Evolutionary conservation across 2,888 invertebrate species (phyloP), one percentile per base, ranked within the genome.

Genomic region (Philopedon plagiatum): DNA sequence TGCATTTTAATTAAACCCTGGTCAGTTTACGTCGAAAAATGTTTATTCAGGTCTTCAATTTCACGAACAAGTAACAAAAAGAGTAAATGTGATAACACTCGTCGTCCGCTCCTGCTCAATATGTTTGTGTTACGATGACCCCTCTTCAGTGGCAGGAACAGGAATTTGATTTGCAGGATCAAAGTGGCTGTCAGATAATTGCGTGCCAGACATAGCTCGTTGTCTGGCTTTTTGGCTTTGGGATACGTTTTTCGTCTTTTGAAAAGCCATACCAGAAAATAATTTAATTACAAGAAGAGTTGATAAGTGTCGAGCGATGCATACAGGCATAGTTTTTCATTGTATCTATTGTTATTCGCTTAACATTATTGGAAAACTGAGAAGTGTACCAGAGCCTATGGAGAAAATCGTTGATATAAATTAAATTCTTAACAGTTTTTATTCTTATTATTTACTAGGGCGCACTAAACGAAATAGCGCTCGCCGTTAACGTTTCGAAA

Each of bases 111-210:
- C 63, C 63, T 21, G 39, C 64, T 23, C 64, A 65, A 65, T 65
- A 56, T 65, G 64, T 65, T 65, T 65, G 64, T 39, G 64, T 65
- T 65, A 56, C 64, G 54, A 44, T 65, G 41, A 44, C 54, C 63
- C 51, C 63, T 32, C 63, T 49, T 63, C 51, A 49, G 63, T 21
- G 63, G 63, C 63, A 63, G 46, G 18, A 56, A 44, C 64, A 56
- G 64, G 64, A 65, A 65, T 65, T 65, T 65, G 64, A 65, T 65
- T 65, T 65, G 64, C 64, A 49, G 64, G 64, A 65, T 65, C 64
- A 65, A 65, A 65, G 64, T 65, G 64, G 56, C 56, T 39, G 51
- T 54, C 51, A 29, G 51, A 54, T 54, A 54, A 54, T 54, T 54
- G 51, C 51, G 51, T 54, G 51, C 51, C 37, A 54, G 64, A 56